A percentile compares a stretch with the other conserved stretches of the same genome.
Conservation (phyloP, 2,888 invertebrate species). For the Napeogenes sylphis region DNA sequence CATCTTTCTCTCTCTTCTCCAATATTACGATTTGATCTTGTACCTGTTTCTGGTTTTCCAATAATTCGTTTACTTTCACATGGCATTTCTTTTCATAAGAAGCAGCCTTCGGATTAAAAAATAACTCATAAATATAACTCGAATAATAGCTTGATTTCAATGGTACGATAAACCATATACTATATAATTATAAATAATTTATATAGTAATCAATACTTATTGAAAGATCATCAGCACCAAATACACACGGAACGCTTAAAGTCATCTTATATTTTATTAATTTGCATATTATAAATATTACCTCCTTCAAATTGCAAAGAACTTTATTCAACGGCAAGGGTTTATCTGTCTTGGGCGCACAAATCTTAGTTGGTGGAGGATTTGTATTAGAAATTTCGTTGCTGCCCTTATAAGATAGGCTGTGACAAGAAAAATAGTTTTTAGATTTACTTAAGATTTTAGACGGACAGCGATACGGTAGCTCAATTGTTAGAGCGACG, state of each 20-base stretch:
- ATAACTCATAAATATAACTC: not conserved
- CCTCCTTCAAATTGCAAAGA: conserved; percentile 54
- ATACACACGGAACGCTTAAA: too few species aligned
- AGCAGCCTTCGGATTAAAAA: conserved; percentile 45
- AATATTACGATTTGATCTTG: conserved; percentile 74
- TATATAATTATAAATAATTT: not conserved
- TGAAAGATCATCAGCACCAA: too few species aligned
- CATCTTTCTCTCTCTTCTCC: conserved; percentile 78
- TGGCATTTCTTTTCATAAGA: conserved; percentile 55
- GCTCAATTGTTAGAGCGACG: too few species aligned
- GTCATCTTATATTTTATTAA: too few species aligned
- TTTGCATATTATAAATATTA: conserved; percentile 24
- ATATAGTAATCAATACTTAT: not conserved
- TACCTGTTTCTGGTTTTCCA: conserved; percentile 71
- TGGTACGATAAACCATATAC: not conserved
- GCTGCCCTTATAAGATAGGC: conserved; percentile 9
- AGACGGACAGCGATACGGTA: too few species aligned
- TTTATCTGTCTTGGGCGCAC: conserved; percentile 26
- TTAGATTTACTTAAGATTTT: not conserved
- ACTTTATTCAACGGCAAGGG: conserved; percentile 50
- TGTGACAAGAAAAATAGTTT: not conserved
- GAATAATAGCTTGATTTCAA: not conserved
- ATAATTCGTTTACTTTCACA: conserved; percentile 68
- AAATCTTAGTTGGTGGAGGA: conserved; percentile 4
- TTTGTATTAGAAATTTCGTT: conserved; percentile 11